phyloP scores from a whole-genome alignment of 2,888 invertebrate species.

The Epirrita christyi region DNA sequence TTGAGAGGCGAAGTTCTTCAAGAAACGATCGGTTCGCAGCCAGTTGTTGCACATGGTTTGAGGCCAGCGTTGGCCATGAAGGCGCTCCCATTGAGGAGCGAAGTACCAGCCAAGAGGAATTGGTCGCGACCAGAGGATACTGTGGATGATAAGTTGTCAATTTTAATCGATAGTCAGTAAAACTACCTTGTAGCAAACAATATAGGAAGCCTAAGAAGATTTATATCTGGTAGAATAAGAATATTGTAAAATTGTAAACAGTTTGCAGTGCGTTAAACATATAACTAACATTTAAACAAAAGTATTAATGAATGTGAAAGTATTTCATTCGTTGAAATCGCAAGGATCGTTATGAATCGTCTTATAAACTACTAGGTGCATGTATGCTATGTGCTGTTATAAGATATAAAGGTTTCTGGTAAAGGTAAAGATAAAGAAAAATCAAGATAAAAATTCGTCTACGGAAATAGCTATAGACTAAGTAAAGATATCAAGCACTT shows the following conservation, averaged over 20 bases:
- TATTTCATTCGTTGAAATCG: no score
- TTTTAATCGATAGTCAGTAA: background rate
- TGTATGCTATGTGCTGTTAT: no score
- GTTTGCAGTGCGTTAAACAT: no score
- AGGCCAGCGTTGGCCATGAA: conserved; percentile 93
- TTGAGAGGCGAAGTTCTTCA: conserved; percentile 94
- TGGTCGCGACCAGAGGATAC: conserved; percentile 94
- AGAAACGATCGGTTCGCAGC: conserved; percentile 92
- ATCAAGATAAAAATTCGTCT: background rate
- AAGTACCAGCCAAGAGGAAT: conserved; percentile 98
- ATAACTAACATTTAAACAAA: no score
- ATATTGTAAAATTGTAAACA: no score
- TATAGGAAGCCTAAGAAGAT: background rate
- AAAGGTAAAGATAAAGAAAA: background rate
- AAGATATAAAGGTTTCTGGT: no score
- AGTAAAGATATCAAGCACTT: background rate
- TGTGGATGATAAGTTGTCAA: conserved; percentile 44
- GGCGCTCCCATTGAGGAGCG: conserved; percentile 93
- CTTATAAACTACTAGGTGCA: no score
- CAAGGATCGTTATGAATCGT: no score
- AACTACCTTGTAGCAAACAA: background rate
- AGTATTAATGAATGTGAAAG: no score
- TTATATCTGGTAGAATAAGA: no score
- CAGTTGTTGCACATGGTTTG: conserved; percentile 94
- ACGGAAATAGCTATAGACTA: background rate